These are phyloP conservation scores for Tragelaphus buxtoni DNA, from an alignment of 2,113 vertebrate species.

Conservation along the genomic window DNA sequence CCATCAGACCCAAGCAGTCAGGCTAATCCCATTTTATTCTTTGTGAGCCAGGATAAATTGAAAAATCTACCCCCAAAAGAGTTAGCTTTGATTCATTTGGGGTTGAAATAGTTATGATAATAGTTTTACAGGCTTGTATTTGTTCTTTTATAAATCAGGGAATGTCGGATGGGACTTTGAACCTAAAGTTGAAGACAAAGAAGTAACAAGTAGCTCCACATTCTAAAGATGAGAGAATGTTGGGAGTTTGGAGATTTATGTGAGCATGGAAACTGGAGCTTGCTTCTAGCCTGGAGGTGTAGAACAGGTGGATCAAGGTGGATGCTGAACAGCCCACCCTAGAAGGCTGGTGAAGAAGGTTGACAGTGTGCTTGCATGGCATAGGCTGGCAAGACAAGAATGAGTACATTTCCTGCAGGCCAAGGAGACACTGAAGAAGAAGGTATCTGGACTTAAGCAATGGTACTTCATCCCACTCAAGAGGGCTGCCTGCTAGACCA, in stretches of 20 bases:
- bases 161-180: neutral
- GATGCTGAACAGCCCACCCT: neutral
- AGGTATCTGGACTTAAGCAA: neutral
- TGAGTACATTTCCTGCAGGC: neutral
- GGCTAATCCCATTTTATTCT: neutral
- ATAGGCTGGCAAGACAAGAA: neutral
- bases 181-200: neutral
- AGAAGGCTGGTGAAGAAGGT: neutral
- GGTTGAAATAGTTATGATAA: conserved; percentile 6
- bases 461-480: neutral
- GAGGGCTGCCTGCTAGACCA: neutral
- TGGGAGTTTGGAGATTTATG: neutral
- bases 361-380: neutral
- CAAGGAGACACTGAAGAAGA: neutral
- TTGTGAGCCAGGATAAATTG: conserved; percentile 31
- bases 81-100: neutral
- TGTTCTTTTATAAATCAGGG: conserved; percentile 14
- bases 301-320: neutral
- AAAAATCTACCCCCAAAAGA: neutral
- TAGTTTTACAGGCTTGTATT: conserved; percentile 33
- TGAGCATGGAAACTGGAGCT: neutral
- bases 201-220: neutral
- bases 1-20: neutral
- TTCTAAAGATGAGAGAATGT: neutral
- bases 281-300: neutral